A percentile compares a stretch with the other conserved stretches of the same genome.
These are phyloP conservation scores for Nomada lathburiana DNA, from an alignment of 2,888 invertebrate species.

Conservation along the genomic window DNA sequence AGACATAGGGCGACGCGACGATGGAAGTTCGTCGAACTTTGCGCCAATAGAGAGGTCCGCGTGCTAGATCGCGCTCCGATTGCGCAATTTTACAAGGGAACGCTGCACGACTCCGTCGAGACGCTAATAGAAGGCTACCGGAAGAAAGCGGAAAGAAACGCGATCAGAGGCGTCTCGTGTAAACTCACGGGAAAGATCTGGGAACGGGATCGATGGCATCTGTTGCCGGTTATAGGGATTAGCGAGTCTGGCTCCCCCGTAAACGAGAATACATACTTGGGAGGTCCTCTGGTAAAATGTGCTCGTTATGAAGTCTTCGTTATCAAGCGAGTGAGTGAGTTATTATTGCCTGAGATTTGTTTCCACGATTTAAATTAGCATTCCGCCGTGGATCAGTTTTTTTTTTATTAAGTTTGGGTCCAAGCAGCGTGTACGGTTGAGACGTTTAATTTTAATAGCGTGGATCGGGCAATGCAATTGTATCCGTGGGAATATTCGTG, in stretches of 20 bases:
- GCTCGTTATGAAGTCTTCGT: not conserved
- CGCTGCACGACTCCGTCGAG: constrained; percentile 41
- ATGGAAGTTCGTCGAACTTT: constrained; percentile 63
- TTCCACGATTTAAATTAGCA: not conserved
- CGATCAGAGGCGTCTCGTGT: constrained; percentile 32
- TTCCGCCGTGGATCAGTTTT: too few relatives aligned
- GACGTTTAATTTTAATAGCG: too few relatives aligned
- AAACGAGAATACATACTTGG: not conserved
- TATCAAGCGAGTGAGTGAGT: not conserved
- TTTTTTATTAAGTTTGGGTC: too few relatives aligned
- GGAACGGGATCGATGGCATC: constrained; percentile 32
- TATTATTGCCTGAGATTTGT: not conserved
- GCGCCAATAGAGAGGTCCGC: constrained; percentile 46
- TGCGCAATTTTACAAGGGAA: constrained; percentile 64
- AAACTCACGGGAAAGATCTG: constrained; percentile 26
- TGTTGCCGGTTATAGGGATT: constrained; percentile 17
- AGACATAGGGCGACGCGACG: constrained; percentile 54
- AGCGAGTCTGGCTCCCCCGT: not conserved
- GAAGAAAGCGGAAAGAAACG: constrained; percentile 58
- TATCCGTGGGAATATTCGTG: too few relatives aligned
- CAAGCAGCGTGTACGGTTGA: too few relatives aligned
- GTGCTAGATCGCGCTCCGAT: constrained; percentile 55
- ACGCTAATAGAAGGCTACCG: constrained; percentile 56
- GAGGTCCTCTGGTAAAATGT: not conserved
- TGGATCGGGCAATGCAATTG: too few relatives aligned